Conservation (phyloP, 2,888 invertebrate genomes). For the Spodoptera picta region DNA sequence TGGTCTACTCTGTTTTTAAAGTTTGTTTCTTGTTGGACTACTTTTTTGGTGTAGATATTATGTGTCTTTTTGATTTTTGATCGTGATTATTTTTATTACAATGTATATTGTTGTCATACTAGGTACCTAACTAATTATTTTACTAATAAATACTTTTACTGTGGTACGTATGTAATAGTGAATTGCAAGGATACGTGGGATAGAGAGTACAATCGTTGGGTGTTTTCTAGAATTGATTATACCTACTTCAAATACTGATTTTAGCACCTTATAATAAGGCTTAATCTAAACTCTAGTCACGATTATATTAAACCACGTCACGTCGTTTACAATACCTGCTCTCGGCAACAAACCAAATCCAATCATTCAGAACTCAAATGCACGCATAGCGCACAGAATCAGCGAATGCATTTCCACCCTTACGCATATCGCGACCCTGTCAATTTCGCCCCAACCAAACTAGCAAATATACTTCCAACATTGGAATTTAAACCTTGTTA, state of each 20-base stretch:
- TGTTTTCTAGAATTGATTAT: too few species aligned
- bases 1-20: slow-evolving; percentile 62
- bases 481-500: slow-evolving; percentile 38
- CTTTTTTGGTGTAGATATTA: slow-evolving; percentile 5
- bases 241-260: too few species aligned
- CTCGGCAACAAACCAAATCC: slow-evolving; percentile 10
- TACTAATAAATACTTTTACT: too few species aligned
- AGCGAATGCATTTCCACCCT: slow-evolving; percentile 43
- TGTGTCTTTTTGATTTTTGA: background rate
- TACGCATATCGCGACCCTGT: slow-evolving; percentile 34
- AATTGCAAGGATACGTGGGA: too few species aligned
- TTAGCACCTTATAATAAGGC: too few species aligned
- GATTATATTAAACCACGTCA: too few species aligned
- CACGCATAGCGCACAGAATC: slow-evolving; percentile 33
- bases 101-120: too few species aligned
- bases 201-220: too few species aligned
- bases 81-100: too few species aligned
- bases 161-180: too few species aligned
- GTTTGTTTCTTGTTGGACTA: slow-evolving; percentile 30
- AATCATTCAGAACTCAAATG: slow-evolving; percentile 27
- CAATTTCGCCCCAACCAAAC: slow-evolving; percentile 27
- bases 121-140: too few species aligned
- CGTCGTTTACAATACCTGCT: background rate
- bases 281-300: too few species aligned
- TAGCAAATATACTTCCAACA: slow-evolving; percentile 1